Conservation (phyloP, 2,113 vertebrate species). For the Boulengeromyrus knoepffleri region DNA sequence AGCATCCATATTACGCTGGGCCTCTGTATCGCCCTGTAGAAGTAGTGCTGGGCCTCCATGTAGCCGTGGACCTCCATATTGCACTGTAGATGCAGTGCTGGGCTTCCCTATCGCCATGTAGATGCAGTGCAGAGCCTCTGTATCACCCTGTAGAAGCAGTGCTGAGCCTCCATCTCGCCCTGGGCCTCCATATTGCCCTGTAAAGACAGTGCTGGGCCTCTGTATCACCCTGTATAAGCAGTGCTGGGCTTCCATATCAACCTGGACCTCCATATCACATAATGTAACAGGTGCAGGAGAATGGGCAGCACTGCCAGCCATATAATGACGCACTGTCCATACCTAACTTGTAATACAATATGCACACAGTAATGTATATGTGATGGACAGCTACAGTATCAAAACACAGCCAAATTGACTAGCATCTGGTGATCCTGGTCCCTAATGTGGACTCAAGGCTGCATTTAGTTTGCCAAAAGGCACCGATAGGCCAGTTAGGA, state of each 20-base stretch:
- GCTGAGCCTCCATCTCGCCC: no score
- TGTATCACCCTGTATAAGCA: neutral
- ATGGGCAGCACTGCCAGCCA: neutral
- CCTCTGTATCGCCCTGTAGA: no score
- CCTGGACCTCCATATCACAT: neutral
- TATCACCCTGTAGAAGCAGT: no score
- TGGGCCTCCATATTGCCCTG: no score
- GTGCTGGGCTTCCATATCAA: neutral
- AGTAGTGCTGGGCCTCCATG: no score
- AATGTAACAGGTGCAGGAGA: neutral
- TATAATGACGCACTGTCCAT: neutral
- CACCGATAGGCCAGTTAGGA: neutral
- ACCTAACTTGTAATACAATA: neutral
- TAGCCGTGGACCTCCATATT: no score
- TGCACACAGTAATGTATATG: neutral
- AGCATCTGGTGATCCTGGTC: neutral
- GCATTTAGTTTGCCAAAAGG: neutral
- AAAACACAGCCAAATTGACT: neutral
- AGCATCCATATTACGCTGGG: no score
- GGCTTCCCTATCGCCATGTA: no score
- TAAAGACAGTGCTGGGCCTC: no score
- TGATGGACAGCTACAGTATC: neutral
- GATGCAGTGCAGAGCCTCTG: no score
- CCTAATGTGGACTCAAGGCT: neutral
- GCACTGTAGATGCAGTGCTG: no score